Evolutionary conservation across 2,113 vertebrate species (phyloP).

Genomic region (Marmota flaviventris): DNA sequence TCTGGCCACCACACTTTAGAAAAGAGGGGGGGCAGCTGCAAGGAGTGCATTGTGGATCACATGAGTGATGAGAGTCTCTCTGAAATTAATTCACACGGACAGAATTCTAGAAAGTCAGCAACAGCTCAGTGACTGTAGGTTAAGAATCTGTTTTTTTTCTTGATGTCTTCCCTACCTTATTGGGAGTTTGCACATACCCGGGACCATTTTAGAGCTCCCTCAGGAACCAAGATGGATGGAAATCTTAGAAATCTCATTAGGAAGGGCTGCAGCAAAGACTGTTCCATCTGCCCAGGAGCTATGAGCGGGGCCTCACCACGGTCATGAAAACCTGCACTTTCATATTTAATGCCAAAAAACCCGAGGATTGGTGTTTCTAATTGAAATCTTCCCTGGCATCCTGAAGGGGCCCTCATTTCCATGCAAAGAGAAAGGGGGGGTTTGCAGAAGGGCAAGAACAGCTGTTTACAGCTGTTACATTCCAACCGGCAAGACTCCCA

Average conservation of each 20-base stretch:
- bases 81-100: not conserved
- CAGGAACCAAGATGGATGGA: not conserved
- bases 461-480: not conserved
- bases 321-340: not conserved
- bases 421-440: not conserved
- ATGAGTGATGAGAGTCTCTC: rapidly evolving
- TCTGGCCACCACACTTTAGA: not conserved
- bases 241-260: slow-evolving; percentile 9
- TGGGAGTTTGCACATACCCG: not conserved
- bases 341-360: not conserved
- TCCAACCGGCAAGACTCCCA: not conserved
- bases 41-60: not conserved
- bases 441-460: not conserved
- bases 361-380: not conserved
- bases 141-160: not conserved
- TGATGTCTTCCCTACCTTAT: not conserved
- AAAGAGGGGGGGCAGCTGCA: not conserved
- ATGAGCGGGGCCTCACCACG: rapidly evolving
- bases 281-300: not conserved
- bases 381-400: not conserved
- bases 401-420: not conserved
- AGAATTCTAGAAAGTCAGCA: not conserved
- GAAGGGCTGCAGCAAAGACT: not conserved
- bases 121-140: not conserved
- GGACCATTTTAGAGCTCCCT: not conserved